phyloP scores from a whole-genome alignment of 2,113 vertebrate species.

The Paradoxurus hermaphroditus region DNA sequence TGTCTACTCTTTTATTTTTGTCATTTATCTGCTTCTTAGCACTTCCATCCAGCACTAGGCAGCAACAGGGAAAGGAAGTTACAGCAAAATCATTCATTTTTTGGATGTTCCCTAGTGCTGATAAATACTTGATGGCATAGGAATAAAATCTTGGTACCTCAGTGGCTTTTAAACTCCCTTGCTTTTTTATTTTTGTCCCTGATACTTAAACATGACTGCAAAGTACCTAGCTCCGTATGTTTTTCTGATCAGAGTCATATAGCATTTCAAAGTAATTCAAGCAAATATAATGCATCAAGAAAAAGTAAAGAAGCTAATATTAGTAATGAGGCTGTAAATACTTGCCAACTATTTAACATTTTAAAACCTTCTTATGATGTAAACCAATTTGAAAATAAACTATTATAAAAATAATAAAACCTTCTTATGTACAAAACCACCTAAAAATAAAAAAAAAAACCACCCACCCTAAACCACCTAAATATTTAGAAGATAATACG shows the following conservation, averaged over 20 bases:
- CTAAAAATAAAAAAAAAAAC: neutral
- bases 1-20: neutral
- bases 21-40: neutral
- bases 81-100: neutral
- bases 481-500: neutral
- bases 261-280: slow-evolving; percentile 25
- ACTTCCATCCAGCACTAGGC: neutral
- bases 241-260: neutral
- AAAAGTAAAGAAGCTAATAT: slow-evolving; percentile 12
- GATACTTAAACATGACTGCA: neutral
- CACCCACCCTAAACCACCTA: neutral
- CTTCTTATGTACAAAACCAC: neutral
- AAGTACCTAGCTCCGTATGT: neutral
- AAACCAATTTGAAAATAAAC: too few species aligned
- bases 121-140: neutral
- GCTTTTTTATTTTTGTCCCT: neutral
- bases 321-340: neutral
- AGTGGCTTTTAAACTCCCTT: neutral
- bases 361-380: neutral
- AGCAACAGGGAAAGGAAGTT: neutral
- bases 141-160: neutral
- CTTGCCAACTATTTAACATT: neutral
- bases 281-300: neutral
- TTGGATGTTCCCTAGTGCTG: neutral
- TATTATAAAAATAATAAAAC: too few species aligned